A percentile compares a stretch with the other conserved stretches of the same genome.
phyloP scores from a whole-genome alignment of 2,888 invertebrate genomes.

The Phortica magna region DNA sequence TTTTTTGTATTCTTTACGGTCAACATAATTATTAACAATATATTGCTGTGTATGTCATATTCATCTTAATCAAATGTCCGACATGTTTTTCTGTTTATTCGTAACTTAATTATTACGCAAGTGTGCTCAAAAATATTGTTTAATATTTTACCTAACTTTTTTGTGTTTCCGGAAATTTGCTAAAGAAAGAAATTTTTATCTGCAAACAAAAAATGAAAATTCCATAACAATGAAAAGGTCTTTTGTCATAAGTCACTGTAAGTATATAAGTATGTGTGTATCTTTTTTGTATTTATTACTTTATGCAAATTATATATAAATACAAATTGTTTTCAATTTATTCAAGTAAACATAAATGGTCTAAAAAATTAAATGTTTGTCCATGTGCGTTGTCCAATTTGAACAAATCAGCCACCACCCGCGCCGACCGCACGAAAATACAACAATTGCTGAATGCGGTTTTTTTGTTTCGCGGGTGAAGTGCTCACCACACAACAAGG shows the following conservation, averaged over 20 bases:
- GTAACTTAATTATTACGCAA: too few species aligned
- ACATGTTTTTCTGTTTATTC: too few species aligned
- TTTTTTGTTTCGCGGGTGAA: neutral
- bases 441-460: neutral
- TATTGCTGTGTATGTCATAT: too few species aligned
- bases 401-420: slow-evolving; percentile 2
- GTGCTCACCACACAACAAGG: neutral
- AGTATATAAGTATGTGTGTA: neutral
- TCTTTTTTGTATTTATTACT: slow-evolving; percentile 62
- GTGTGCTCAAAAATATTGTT: too few species aligned
- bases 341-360: slow-evolving; percentile 53
- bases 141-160: too few species aligned
- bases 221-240: too few species aligned
- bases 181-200: too few species aligned
- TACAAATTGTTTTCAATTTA: slow-evolving; percentile 65
- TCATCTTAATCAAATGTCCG: too few species aligned
- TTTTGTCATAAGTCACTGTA: too few species aligned
- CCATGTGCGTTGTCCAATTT: slow-evolving; percentile 6
- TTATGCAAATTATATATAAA: slow-evolving; percentile 65
- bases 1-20: neutral
- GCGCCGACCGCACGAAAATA: neutral
- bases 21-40: neutral
- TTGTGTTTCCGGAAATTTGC: too few species aligned
- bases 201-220: too few species aligned
- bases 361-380: slow-evolving; percentile 50